Evolutionary conservation across 2,888 invertebrate genomes (phyloP).

Genomic region (Spilosoma lubricipeda): DNA sequence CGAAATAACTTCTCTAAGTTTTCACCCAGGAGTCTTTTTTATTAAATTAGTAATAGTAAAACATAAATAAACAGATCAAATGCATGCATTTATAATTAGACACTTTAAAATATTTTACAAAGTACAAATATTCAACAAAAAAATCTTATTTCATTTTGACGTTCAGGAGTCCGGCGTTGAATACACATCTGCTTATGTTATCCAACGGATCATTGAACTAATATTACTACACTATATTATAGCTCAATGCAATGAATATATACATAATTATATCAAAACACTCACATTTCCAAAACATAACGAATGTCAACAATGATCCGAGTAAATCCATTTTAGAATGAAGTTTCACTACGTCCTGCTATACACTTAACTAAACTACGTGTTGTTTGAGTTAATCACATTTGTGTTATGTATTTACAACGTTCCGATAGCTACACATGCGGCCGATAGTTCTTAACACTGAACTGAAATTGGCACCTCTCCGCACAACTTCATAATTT

Average conservation of each 20-base stretch:
- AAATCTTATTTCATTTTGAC: background rate
- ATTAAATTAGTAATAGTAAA: background rate
- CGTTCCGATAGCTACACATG: conserved; percentile 60
- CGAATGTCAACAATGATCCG: conserved; percentile 66
- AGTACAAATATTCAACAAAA: background rate
- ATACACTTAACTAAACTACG: conserved; percentile 46
- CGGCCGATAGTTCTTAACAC: conserved; percentile 64
- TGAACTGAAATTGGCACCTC: conserved; percentile 71
- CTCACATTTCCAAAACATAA: conserved; percentile 72
- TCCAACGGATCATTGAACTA: background rate
- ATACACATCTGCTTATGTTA: background rate
- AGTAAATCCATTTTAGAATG: conserved; percentile 71
- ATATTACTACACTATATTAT: too few relatives aligned
- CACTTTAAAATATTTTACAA: background rate
- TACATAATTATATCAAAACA: conserved; percentile 19
- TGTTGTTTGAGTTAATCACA: conserved; percentile 44
- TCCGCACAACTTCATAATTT: conserved; percentile 75
- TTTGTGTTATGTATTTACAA: conserved; percentile 56
- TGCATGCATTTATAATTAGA: background rate
- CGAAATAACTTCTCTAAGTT: background rate
- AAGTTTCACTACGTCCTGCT: conserved; percentile 54
- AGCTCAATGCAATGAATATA: background rate
- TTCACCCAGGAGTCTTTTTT: background rate
- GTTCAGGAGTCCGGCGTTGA: background rate
- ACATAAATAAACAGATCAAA: background rate